phyloP scores from a whole-genome alignment of 2,797 vertebrate genomes.

The Epinephelus malabaricus region DNA sequence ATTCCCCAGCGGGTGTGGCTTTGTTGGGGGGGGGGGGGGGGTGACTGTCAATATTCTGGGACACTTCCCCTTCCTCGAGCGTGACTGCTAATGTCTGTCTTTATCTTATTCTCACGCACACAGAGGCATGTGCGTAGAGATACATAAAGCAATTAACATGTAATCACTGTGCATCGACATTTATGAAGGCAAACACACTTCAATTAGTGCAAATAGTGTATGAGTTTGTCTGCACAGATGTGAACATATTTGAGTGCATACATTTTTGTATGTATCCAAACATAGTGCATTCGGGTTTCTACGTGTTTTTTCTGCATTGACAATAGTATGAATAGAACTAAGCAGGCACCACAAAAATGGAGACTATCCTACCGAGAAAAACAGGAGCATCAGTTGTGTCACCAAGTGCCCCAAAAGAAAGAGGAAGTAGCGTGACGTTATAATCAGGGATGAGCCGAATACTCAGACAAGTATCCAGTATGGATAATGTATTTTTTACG shows the following conservation, averaged over 20 bases:
- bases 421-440: no score
- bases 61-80: not conserved
- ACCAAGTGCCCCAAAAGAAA: no score
- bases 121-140: not conserved
- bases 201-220: not conserved
- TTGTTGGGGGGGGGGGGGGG: slow-evolving; percentile 31
- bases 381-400: no score
- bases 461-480: no score
- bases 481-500: no score
- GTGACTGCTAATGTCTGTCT: slow-evolving; percentile 25
- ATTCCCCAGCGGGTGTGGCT: slow-evolving; percentile 34
- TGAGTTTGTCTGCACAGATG: not conserved
- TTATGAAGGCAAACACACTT: not conserved
- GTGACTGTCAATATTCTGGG: slow-evolving; percentile 35
- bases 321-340: no score
- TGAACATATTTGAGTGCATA: not conserved
- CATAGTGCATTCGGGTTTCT: no score
- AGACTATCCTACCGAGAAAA: no score
- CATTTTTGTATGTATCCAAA: not conserved
- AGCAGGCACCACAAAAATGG: no score
- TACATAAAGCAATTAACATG: not conserved
- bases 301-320: no score
- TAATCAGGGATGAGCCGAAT: no score
- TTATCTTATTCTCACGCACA: slow-evolving; percentile 5
- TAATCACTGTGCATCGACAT: not conserved